Conservation (phyloP, 2,888 invertebrate species). For the Spodoptera exigua region DNA sequence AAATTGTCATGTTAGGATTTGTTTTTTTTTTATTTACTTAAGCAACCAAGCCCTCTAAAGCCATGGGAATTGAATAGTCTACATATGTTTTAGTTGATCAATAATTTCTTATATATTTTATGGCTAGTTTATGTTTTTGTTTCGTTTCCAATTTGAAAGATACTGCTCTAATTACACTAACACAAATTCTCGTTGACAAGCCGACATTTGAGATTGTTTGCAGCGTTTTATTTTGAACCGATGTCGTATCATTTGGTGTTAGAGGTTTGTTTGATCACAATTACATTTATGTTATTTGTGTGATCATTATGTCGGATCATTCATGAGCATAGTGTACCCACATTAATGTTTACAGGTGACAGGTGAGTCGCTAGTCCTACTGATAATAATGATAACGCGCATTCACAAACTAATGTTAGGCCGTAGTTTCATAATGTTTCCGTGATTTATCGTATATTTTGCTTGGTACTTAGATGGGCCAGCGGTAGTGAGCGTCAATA, state of each 20-base stretch:
- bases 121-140: constrained; percentile 46
- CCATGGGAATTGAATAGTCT: constrained; percentile 13
- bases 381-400: constrained; percentile 51
- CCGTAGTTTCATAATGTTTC: constrained; percentile 71
- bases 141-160: constrained; percentile 51
- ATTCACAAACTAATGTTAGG: constrained; percentile 70
- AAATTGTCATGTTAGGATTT: constrained; percentile 2
- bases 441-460: constrained; percentile 83
- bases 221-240: constrained; percentile 61
- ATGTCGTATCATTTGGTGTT: constrained; percentile 66
- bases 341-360: constrained; percentile 53
- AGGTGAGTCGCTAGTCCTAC: constrained; percentile 59
- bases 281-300: constrained; percentile 62
- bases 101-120: constrained; percentile 43
- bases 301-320: constrained; percentile 59
- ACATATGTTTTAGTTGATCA: constrained; percentile 20
- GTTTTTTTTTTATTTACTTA: background rate
- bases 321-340: constrained; percentile 51
- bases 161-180: constrained; percentile 79
- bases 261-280: constrained; percentile 63
- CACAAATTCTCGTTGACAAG: constrained; percentile 88
- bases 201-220: constrained; percentile 67
- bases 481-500: constrained; percentile 98
- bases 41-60: constrained; percentile 5
- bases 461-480: constrained; percentile 94